Evolutionary conservation across 2,113 vertebrate genomes (phyloP), one percentile per base, ranked within the genome.

Genomic region (Serinus canaria): DNA sequence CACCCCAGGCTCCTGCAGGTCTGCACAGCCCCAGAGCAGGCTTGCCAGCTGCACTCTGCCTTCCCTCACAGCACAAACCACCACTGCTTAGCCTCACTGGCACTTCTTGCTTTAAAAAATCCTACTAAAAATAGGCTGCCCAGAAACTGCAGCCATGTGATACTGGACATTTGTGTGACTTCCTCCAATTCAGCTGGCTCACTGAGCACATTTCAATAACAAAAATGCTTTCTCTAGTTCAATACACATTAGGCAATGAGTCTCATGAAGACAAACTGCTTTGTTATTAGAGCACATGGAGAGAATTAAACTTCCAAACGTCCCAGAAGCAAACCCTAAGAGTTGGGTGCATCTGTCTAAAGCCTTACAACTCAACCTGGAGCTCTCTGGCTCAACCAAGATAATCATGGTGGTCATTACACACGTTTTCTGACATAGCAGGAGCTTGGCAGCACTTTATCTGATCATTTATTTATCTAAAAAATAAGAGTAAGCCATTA

Each of bases 171-270:
- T 94, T 83, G 83, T 68, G 67, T 27, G 52, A 92, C 79, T 86
- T 95, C 92, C 90, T 91, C 37, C 87, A 79, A 94, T 94, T 91
- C 87, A 87, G 60, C 41, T 41, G 62, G 25, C 82, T 82, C 87
- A 50, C 6, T n/a, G 53, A 66, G 44, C 50, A 79, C 64, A 75
- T 67, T 80, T 73, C 90, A 81, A 10, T 22, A 78, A 83, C 49
- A 90, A 75, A 92, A 89, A 81, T 53, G n/a, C 31, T 76, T 83
- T 88, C 50, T 59, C 83, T 63, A 83, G 39, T 49, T 50, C n/a
- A 67, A 44, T 6, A 23, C 49, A 78, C 56, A 77, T 59, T 59
- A 72, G 84, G 86, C 33, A 90, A 78, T 35, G 64, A 80, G 60
- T 63, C 50, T 50, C 19, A 59, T 30, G 53, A 77, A 88, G 52